Percentiles rank a stretch among this genome's conserved stretches.
phyloP scores from a whole-genome alignment of 2,888 invertebrate genomes.

The Nymphalis polychloros region DNA sequence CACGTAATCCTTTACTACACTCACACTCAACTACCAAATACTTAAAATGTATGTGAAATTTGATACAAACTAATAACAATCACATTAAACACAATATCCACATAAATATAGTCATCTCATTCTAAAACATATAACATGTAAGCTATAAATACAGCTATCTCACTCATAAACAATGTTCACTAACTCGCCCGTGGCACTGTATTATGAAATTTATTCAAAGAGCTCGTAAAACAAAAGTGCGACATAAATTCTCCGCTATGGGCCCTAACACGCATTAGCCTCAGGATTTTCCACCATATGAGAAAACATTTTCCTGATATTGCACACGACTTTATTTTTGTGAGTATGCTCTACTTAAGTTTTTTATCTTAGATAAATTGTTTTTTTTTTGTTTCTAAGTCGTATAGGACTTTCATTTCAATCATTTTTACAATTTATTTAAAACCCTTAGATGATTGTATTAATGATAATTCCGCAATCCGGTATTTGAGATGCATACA shows the following conservation, averaged over 20 bases:
- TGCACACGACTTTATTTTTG: slow-evolving; percentile 47
- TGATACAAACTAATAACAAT: slow-evolving; percentile 18
- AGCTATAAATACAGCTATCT: slow-evolving; percentile 46
- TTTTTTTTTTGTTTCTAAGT: too few relatives aligned
- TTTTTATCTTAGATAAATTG: background rate
- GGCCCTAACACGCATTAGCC: slow-evolving; percentile 69
- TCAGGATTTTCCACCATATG: slow-evolving; percentile 76
- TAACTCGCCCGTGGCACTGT: slow-evolving; percentile 46
- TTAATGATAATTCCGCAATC: too few relatives aligned
- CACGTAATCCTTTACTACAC: too few relatives aligned
- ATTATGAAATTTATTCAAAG: slow-evolving; percentile 65
- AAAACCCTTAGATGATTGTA: too few relatives aligned
- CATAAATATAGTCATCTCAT: slow-evolving; percentile 41
- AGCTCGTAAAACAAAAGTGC: slow-evolving; percentile 76
- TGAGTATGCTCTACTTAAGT: slow-evolving; percentile 57
- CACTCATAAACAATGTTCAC: slow-evolving; percentile 50
- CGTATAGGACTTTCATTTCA: too few relatives aligned
- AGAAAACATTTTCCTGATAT: slow-evolving; percentile 72
- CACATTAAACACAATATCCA: slow-evolving; percentile 21
- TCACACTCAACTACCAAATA: too few relatives aligned
- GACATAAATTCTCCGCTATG: slow-evolving; percentile 68
- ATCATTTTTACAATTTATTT: too few relatives aligned
- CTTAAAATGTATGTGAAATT: too few relatives aligned
- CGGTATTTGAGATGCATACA: too few relatives aligned
- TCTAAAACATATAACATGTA: slow-evolving; percentile 45